phyloP scores from a whole-genome alignment of 2,888 invertebrate species.

The Synanthedon vespiformis region DNA sequence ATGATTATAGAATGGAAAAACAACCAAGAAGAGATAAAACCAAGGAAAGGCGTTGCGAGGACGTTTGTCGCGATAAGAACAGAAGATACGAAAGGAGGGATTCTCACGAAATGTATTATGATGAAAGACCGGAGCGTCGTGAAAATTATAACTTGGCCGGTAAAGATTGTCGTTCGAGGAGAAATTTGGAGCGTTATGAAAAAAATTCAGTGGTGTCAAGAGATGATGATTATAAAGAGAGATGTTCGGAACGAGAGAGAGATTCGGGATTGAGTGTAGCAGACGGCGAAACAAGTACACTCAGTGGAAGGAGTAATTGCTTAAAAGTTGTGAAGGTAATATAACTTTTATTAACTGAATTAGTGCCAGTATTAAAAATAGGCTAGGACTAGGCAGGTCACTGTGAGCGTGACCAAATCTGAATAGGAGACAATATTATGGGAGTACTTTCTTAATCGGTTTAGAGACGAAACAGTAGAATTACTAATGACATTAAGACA shows the following conservation, averaged over 20 bases:
- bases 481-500: neutral
- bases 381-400: too few relatives aligned
- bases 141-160: constrained; percentile 13
- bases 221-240: constrained; percentile 44
- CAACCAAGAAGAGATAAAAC: constrained; percentile 36
- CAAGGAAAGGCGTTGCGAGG: constrained; percentile 30
- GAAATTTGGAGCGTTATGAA: constrained; percentile 38
- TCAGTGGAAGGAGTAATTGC: constrained; percentile 52
- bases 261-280: constrained; percentile 57
- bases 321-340: constrained; percentile 51
- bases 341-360: neutral
- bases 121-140: constrained; percentile 24
- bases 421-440: too few relatives aligned
- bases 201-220: constrained; percentile 39
- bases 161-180: constrained; percentile 28
- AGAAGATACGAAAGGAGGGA: constrained; percentile 7
- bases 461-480: neutral
- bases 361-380: too few relatives aligned
- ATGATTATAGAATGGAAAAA: constrained; percentile 11
- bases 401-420: too few relatives aligned
- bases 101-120: constrained; percentile 25
- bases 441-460: neutral
- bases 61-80: constrained; percentile 13
- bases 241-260: constrained; percentile 47
- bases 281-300: constrained; percentile 49